Percentiles rank a stretch among this genome's conserved stretches.
Evolutionary conservation across 92 coral and sea anemone species (phyloP).

Genomic region (Porites rus): DNA sequence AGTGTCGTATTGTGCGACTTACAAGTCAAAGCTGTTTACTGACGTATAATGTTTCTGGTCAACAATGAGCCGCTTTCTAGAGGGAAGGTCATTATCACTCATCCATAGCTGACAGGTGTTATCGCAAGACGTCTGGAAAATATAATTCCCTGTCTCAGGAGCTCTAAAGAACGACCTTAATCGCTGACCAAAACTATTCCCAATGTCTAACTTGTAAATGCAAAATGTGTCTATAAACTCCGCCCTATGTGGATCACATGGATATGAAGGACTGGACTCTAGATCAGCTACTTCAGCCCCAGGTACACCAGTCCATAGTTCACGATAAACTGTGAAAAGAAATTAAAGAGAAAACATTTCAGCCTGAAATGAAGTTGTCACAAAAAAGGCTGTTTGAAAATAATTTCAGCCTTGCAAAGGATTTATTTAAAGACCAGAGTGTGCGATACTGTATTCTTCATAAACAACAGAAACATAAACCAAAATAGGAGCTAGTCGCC

Average conservation of each 20-base stretch:
- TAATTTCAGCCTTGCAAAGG: too few species aligned
- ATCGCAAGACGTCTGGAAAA: constrained; percentile 71
- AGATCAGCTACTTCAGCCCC: constrained; percentile 46
- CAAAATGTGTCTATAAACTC: constrained; percentile 60
- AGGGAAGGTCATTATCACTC: constrained; percentile 51
- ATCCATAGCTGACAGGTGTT: constrained; percentile 71
- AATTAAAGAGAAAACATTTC: background rate
- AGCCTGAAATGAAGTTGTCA: too few species aligned
- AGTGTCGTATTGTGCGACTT: background rate
- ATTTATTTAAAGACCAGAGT: too few species aligned
- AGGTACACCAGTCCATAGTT: constrained; percentile 53
- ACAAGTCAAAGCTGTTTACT: constrained; percentile 34
- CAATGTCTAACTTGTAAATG: constrained; percentile 9
- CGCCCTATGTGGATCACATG: constrained; percentile 49
- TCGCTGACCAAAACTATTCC: constrained; percentile 64
- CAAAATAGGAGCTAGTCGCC: too few species aligned
- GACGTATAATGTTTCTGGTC: constrained; percentile 26
- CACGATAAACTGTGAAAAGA: constrained; percentile 52
- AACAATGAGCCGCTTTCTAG: constrained; percentile 51
- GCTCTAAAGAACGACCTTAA: constrained; percentile 69
- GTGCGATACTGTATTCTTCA: too few species aligned
- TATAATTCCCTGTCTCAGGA: constrained; percentile 66
- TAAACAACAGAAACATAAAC: too few species aligned
- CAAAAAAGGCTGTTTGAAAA: too few species aligned
- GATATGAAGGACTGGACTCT: constrained; percentile 33